Evolutionary conservation across 2,113 vertebrate species (phyloP).

Genomic region (Turnix velox): DNA sequence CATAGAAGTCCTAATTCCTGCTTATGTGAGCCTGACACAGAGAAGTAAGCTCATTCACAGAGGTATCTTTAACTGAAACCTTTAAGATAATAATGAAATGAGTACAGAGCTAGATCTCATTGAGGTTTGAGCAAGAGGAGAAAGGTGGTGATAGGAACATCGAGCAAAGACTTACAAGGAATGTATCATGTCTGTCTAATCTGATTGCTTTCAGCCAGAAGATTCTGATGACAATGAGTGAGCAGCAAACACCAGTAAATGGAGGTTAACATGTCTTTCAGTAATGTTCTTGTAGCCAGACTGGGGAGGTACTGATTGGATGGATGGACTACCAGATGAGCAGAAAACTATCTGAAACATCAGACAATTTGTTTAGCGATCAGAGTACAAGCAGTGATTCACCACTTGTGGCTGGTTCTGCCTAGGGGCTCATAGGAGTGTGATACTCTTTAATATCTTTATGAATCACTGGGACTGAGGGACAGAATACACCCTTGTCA

Average conservation of each 20-base stretch:
- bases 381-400: not conserved
- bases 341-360: not conserved
- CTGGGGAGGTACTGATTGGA: rapidly evolving
- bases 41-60: not conserved
- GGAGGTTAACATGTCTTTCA: not conserved
- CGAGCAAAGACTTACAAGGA: not conserved
- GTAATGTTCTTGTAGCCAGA: not conserved
- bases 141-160: not conserved
- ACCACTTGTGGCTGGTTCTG: not conserved
- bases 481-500: not conserved
- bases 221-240: not conserved
- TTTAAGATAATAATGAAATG: not conserved
- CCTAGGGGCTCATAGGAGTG: not conserved
- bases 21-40: not conserved
- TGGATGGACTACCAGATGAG: not conserved
- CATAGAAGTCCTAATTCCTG: not conserved
- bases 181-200: not conserved
- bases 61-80: not conserved
- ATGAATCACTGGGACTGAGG: not conserved
- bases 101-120: not conserved
- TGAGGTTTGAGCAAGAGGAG: not conserved
- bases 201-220: not conserved
- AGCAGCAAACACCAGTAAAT: not conserved
- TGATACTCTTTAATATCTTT: not conserved
- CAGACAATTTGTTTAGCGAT: not conserved